These are phyloP conservation scores for Galerucella pusilla DNA, from an alignment of 2,888 invertebrate species.

Conservation along the genomic window DNA sequence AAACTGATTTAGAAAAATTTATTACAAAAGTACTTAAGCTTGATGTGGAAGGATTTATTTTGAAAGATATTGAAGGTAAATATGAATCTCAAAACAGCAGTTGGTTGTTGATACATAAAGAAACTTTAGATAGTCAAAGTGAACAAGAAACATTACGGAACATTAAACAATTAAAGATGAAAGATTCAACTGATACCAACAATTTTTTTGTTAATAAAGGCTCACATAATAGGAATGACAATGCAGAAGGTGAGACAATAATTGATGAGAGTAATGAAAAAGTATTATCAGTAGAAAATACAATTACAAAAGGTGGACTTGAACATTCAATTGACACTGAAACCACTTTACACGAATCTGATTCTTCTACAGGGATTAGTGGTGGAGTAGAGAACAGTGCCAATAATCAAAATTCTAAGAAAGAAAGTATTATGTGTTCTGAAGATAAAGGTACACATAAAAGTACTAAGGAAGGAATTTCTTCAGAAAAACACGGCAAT, in stretches of 20 bases:
- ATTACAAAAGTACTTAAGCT: slow-evolving; percentile 74
- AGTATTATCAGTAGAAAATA: no score
- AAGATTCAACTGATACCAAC: background rate
- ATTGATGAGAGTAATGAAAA: no score
- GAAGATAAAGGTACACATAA: no score
- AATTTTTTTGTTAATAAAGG: background rate
- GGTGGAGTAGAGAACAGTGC: no score
- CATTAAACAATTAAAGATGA: background rate
- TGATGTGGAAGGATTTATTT: slow-evolving; percentile 78
- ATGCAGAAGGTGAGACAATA: no score
- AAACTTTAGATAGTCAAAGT: slow-evolving; percentile 73
- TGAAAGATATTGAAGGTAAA: slow-evolving; percentile 83
- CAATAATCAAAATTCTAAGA: no score
- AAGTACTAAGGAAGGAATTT: background rate
- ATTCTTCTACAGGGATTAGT: no score
- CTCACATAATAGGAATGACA: background rate
- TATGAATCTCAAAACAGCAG: slow-evolving; percentile 95
- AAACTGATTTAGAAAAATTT: slow-evolving; percentile 81
- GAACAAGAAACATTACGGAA: background rate
- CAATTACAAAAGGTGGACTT: no score
- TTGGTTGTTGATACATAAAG: slow-evolving; percentile 97
- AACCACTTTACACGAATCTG: background rate
- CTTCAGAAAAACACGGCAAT: background rate
- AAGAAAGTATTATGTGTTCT: no score
- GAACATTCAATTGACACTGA: background rate